Evolutionary conservation across 2,113 vertebrate species (phyloP).

Genomic region (Vireo altiloquus): DNA sequence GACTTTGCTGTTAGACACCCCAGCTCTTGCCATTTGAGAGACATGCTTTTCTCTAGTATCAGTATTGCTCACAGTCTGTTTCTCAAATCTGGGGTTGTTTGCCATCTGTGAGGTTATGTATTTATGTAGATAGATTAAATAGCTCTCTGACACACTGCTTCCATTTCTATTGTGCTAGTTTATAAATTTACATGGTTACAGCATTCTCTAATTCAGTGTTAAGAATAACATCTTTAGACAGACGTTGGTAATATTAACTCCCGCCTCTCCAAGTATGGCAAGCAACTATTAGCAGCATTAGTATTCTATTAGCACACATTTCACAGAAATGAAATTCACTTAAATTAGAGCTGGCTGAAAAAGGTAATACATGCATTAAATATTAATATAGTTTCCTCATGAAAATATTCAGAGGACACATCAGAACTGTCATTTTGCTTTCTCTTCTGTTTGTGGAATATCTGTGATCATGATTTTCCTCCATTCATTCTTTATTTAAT

Average conservation of each 20-base stretch:
- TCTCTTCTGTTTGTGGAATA: constrained; percentile 46
- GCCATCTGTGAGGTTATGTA: constrained; percentile 19
- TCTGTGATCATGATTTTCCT: constrained; percentile 32
- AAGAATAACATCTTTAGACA: constrained; percentile 56
- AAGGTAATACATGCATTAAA: constrained; percentile 20
- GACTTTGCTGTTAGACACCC: background rate
- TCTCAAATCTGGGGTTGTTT: constrained; percentile 17
- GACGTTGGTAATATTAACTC: background rate
- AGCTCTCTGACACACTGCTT: constrained; percentile 29
- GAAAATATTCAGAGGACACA: constrained; percentile 48
- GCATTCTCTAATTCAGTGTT: constrained; percentile 59
- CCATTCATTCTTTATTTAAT: constrained; percentile 53
- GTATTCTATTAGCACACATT: constrained; percentile 23
- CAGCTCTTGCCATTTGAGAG: constrained; percentile 16
- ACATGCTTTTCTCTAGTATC: background rate
- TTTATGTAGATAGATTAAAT: constrained; percentile 51
- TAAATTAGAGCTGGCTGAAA: constrained; percentile 22
- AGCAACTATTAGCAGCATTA: constrained; percentile 11
- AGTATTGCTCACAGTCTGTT: constrained; percentile 24
- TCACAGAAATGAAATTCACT: background rate
- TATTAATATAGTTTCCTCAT: constrained; percentile 37
- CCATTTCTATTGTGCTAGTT: constrained; percentile 56
- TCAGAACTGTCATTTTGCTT: constrained; percentile 40
- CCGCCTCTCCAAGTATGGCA: constrained; percentile 2
- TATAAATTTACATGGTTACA: constrained; percentile 70